Evolutionary conservation across 2,888 invertebrate genomes (phyloP), one percentile per base, ranked within the genome.

Genomic region (Catocala fraxini): DNA sequence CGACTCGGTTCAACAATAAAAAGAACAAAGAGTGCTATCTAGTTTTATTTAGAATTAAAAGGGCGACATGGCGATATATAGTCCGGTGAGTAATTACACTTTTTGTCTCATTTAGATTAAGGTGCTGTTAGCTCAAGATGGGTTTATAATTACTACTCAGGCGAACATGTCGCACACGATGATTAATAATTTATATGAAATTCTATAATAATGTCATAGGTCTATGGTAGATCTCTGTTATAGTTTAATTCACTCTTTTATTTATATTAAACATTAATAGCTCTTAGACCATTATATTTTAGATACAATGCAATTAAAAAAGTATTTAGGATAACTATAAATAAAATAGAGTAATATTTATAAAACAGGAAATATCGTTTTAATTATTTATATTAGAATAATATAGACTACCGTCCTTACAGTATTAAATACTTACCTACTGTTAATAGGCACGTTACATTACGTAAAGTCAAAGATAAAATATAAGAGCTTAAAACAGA

Each of bases 11-110:
- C 81, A 81, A 83, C 71, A 75, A 52, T 67, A 84, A 86, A 84
- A 89, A 69, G 85, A 88, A 85, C 79, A 87, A 86, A 85, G 84
- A 81, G 90, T 89, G 88, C 81, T 83, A 84, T 84, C 83, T 88
- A 86, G 85, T 89, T 89, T 86, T 85, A 90, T 86, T 89, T 90
- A 87, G 86, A 89, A 86, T 79, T 85, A 84, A 87, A 83, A 84
- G 80, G 78, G 83, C 85, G 83, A 81, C 83, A 90, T 90, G 89
- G 85, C 89, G 75, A 77, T 86, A 69, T 74, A 80, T 59, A 79
- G 76, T 74, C 73, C 84, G 92, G 93, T 93, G 76, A 92, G 93
- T 76, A 60, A 12, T 65, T 67, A 15, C 52, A 58, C 55, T 60
- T 55, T 56, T 54, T 67, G 56, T 58, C 57, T 56, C 57, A 52